Evolutionary conservation across 2,113 vertebrate species (phyloP), one percentile per base, ranked within the genome.

Genomic region (Chloebia gouldiae): DNA sequence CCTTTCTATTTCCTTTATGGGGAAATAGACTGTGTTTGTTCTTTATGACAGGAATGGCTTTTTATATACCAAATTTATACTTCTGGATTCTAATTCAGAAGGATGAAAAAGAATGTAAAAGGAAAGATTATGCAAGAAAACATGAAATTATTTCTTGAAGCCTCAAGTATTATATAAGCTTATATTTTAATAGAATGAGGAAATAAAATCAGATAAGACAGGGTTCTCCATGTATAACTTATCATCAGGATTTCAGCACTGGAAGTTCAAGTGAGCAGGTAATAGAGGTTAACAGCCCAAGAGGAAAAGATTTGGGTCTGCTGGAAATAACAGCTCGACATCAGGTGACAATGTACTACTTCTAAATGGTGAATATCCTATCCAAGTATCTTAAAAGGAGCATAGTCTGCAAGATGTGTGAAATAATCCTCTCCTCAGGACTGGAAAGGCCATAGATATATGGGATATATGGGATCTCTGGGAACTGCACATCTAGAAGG

Each of bases 31-130:
- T 39, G 6, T 12, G 21, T 84, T 91, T 95, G 44, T 49, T 87
- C 54, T 65, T 83, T 89, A 42, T 82, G 66, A 66, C 42, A 85
- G 45, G 5, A 88, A 76, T 10, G 45, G 28, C 28, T 91, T 83
- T 95, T 81, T 89, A 70, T 66, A 73, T 18, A 70, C n/a, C n/a
- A 63, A 69, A 89, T 91, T 76, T 80, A 63, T 69, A 42, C 39
- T 80, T 90, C 66, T 82, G 42, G 77, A 73, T 86, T 90, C 18
- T 69, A 66, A 77, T 70, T 61, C 49, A 64, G 53, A 71, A 79
- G 57, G 42, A 63, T 25, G 13, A 72, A 76, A 61, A 77, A 65
- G 72, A 83, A 65, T 4, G 1, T 28, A 40, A 60, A 84, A 86
- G n/a, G 20, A 78, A 93, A 90, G 39, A 22, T 56, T 39, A 54